These are phyloP conservation scores for Ailurus styani DNA, from an alignment of 2,113 vertebrate genomes.

Conservation along the genomic window DNA sequence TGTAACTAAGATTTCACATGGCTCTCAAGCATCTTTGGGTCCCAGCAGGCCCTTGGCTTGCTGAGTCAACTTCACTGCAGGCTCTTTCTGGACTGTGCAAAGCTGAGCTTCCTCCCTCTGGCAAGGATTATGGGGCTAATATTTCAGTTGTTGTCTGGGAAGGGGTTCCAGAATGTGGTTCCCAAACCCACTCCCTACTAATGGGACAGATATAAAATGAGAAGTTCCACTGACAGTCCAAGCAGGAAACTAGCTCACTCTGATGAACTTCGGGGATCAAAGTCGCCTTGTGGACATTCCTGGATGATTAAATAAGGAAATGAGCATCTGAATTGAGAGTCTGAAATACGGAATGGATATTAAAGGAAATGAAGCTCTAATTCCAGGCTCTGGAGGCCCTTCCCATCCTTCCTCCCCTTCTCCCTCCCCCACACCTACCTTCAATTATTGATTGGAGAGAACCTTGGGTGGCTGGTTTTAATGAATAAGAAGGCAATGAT, in stretches of 20 bases:
- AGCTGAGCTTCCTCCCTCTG: background rate
- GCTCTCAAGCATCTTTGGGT: background rate
- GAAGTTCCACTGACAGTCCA: background rate
- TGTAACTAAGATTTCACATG: background rate
- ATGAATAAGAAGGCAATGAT: background rate
- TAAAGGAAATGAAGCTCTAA: background rate
- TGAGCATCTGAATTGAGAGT: background rate
- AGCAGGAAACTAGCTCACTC: background rate
- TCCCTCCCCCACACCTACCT: background rate
- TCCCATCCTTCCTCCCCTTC: rapidly evolving
- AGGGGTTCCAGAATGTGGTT: background rate
- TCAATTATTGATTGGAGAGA: background rate
- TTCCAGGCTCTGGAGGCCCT: background rate
- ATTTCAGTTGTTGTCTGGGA: background rate
- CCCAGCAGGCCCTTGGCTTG: background rate
- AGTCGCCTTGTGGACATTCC: rapidly evolving
- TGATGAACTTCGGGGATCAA: too few species aligned
- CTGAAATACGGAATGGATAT: background rate
- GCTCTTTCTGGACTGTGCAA: background rate
- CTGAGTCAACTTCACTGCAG: background rate
- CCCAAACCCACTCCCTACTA: too few species aligned
- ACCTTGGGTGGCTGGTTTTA: background rate
- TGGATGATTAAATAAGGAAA: background rate
- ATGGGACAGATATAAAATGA: background rate
- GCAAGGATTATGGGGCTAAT: background rate